Conservation (phyloP, 2,113 vertebrate species). For the Nothocercus nigrocapillus region DNA sequence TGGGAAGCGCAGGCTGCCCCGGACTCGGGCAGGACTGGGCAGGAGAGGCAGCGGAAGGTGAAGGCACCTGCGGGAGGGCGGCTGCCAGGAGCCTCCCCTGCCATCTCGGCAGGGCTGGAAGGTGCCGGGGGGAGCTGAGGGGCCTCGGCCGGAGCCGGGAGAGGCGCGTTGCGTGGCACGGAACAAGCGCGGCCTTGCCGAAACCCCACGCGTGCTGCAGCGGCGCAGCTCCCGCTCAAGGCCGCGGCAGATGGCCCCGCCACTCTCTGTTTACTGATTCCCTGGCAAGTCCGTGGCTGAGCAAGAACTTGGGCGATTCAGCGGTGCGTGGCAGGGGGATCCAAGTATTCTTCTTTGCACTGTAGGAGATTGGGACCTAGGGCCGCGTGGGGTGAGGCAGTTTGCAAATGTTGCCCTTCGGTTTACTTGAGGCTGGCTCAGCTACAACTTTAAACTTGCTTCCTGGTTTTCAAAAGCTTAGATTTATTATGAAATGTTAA, state of each 20-base stretch:
- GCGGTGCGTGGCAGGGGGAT: background rate
- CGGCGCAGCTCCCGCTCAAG: background rate
- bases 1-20: background rate
- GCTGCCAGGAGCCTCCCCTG: background rate
- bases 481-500: background rate
- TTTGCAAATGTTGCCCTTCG: background rate
- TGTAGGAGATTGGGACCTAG: background rate
- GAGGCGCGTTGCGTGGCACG: background rate
- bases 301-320: background rate
- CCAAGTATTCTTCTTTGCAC: background rate
- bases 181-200: background rate
- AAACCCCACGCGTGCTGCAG: background rate
- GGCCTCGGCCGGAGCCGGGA: background rate
- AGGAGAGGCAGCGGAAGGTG: background rate
- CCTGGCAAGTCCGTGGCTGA: background rate
- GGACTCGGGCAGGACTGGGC: background rate
- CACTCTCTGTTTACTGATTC: background rate
- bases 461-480: background rate
- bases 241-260: background rate
- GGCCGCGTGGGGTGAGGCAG: background rate
- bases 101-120: background rate
- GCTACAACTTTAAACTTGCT: background rate
- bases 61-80: background rate
- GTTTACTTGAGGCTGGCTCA: background rate
- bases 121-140: background rate